Conservation (phyloP, 2,113 vertebrate genomes). For the Aleadryas rufinucha region DNA sequence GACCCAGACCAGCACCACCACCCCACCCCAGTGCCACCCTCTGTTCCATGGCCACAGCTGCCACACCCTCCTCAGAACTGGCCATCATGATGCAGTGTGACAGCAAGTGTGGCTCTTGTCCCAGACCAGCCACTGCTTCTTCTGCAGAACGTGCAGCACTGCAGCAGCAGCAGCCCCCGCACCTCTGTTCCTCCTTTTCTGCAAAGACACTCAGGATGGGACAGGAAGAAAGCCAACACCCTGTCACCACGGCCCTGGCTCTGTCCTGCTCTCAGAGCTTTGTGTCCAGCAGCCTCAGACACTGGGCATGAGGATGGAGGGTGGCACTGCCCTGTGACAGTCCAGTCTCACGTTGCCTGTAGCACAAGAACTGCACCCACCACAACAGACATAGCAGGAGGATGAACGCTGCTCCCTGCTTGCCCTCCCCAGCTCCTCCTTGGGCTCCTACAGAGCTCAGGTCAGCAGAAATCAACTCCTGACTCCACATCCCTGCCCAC, state of each 20-base stretch:
- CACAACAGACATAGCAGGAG: not conserved
- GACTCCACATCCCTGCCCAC: not conserved
- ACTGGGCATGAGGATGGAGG: not conserved
- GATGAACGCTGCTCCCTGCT: not conserved
- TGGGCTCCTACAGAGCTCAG: not conserved
- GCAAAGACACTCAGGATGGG: not conserved
- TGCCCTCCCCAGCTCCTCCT: not conserved
- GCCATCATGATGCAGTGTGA: accelerated
- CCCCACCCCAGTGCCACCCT: not conserved
- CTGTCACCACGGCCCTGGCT: not conserved
- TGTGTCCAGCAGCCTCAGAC: not conserved
- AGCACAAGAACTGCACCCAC: not conserved
- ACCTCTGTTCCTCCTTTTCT: not conserved
- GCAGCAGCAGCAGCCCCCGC: not conserved
- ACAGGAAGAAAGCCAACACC: not conserved
- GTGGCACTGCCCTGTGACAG: not conserved
- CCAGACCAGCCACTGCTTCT: not conserved
- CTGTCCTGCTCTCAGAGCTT: not conserved
- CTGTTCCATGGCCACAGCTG: not conserved
- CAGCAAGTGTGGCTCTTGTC: not conserved
- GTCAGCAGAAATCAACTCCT: not conserved
- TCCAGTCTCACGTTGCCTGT: accelerated
- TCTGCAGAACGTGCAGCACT: not conserved
- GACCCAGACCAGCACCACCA: not conserved
- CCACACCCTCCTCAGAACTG: not conserved